Conservation (phyloP, 1,140 invertebrate species). For the Bombus confusus region DNA sequence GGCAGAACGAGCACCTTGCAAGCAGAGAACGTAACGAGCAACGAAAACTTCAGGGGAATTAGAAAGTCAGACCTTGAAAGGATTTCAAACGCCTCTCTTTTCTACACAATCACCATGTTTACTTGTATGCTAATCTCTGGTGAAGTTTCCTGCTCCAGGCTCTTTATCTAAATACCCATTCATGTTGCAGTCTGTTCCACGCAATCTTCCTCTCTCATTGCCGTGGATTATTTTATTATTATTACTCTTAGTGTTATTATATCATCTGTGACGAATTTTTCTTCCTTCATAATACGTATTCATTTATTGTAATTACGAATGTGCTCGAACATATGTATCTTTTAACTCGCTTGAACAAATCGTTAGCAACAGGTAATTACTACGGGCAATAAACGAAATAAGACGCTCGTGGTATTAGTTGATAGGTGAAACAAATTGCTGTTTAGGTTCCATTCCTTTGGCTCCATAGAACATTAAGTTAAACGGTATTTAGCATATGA, state of each 20-base stretch:
- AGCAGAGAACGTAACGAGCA: conserved; percentile 38
- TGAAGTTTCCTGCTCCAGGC: conserved; percentile 11
- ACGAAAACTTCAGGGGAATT: conserved; percentile 49
- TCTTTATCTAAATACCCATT: neutral
- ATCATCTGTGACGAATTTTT: neutral
- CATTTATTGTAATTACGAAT: neutral
- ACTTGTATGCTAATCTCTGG: conserved; percentile 39
- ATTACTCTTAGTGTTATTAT: neutral
- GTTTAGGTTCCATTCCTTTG: neutral
- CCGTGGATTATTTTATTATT: neutral
- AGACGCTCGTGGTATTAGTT: neutral
- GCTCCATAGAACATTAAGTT: neutral
- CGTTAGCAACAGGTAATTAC: neutral
- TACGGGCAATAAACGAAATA: neutral
- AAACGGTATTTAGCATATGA: neutral
- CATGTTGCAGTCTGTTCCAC: neutral
- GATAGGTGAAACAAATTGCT: neutral
- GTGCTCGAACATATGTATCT: neutral
- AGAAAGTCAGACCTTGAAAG: conserved; percentile 52
- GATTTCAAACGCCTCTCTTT: conserved; percentile 49
- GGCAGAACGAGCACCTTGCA: neutral
- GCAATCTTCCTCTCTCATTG: neutral
- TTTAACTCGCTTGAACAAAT: neutral
- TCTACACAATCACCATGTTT: conserved; percentile 20
- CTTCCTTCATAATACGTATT: no score